A percentile compares a stretch with the other conserved stretches of the same genome.
Evolutionary conservation across 2,888 invertebrate species (phyloP).

Genomic region (Noctua janthe): DNA sequence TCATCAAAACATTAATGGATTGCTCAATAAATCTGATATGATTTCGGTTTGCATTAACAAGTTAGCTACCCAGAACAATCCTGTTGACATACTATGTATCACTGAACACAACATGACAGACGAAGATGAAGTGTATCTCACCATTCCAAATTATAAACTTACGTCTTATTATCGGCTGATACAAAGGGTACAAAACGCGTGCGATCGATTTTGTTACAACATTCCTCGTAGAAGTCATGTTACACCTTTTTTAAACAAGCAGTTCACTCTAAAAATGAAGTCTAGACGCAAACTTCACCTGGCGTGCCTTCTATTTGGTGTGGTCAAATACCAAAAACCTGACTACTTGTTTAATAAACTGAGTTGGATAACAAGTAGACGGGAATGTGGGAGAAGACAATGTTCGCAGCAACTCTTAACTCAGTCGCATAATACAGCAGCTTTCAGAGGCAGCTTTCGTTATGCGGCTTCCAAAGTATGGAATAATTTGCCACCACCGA

Average conservation of each 20-base stretch:
- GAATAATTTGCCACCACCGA: too few relatives aligned
- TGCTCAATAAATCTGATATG: slow-evolving; percentile 24
- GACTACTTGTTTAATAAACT: neutral
- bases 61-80: neutral
- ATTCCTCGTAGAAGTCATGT: too few relatives aligned
- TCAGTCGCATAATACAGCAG: too few relatives aligned
- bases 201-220: too few relatives aligned
- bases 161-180: neutral
- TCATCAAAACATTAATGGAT: slow-evolving; percentile 13
- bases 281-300: neutral
- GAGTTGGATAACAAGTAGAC: neutral
- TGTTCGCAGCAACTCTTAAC: too few relatives aligned
- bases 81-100: slow-evolving; percentile 17
- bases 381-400: neutral
- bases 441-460: too few relatives aligned
- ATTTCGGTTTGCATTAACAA: slow-evolving; percentile 2
- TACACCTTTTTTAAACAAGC: too few relatives aligned
- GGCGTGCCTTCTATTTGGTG: neutral
- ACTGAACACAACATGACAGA: slow-evolving; percentile 29
- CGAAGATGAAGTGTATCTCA: slow-evolving; percentile 10
- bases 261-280: too few relatives aligned
- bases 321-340: neutral
- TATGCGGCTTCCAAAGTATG: too few relatives aligned
- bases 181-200: too few relatives aligned
- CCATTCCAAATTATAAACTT: slow-evolving; percentile 12